Percentiles rank a stretch among this genome's conserved stretches.
These are phyloP conservation scores for Alosa sapidissima DNA, from an alignment of 2,797 vertebrate species.

Conservation along the genomic window DNA sequence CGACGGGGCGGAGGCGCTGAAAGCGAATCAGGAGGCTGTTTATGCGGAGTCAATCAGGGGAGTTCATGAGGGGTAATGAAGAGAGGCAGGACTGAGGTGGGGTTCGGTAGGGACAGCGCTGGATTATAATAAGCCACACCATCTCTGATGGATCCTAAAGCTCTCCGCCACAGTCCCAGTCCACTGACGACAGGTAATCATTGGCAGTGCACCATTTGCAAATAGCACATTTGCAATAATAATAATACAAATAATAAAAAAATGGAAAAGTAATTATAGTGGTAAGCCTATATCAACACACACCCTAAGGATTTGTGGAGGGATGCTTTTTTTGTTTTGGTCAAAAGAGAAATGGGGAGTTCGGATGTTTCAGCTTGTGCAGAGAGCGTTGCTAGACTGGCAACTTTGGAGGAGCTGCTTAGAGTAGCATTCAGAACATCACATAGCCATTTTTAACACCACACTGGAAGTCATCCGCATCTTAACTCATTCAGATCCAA, in stretches of 20 bases:
- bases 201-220: conserved; percentile 25
- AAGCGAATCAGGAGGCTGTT: not conserved
- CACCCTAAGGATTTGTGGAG: not conserved
- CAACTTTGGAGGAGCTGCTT: not conserved
- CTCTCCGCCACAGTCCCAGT: not conserved
- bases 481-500: not conserved
- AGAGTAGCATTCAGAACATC: not conserved
- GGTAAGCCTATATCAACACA: not conserved
- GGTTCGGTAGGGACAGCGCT: not conserved
- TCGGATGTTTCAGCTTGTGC: not conserved
- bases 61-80: not conserved
- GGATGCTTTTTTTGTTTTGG: not conserved
- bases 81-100: not conserved
- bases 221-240: not conserved
- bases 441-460: not conserved
- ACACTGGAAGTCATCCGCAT: not conserved
- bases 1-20: not conserved
- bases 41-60: conserved; percentile 3
- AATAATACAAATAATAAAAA: not conserved
- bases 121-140: conserved; percentile 17
- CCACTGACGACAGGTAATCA: conserved; percentile 29
- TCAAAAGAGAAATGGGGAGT: not conserved
- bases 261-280: not conserved
- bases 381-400: not conserved
- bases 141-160: not conserved